Base-by-base conservation (phyloP, 1,140 invertebrate species). In the Charaxes varanes region DNA sequence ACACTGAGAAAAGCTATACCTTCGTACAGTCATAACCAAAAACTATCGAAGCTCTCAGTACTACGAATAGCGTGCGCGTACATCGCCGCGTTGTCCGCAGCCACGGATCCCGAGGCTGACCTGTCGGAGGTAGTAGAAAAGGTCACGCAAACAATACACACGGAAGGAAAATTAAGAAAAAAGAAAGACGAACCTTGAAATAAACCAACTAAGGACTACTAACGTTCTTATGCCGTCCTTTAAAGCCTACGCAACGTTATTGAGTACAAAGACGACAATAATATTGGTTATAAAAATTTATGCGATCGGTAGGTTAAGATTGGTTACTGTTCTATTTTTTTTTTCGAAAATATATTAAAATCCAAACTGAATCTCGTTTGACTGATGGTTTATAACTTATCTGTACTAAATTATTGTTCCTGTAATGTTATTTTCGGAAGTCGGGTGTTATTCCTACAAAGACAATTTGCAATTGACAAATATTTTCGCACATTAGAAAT, bases 21-120 rank as follows among this genome's bases (percentile, higher is more conserved):
- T 0, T 90, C 95, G 0, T 97, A 97, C 64, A 95, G 94, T 3
- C 93, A 95, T 72, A 94, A 94, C 65, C 95, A 97, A 68, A 97
- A 97, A 79, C 86, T 97, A 4, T 96, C 94, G 0, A 97, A 97
- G 68, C 73, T 98, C 13, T 96, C 95, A 0, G 95, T 97, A 1
- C 76, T 98, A 16, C 88, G 94, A 66, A 96, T 97, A 58, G 95
- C 96, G 1, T 95, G 94, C 60, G 92, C 92, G 22, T 96, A 96
- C 74, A 97, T 97, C 42, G 87, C 95, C 62, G 94, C 94, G 0
- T 79, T 98, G 28, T 91, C 91, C 22, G 85, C 94, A 28, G 87
- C 88, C 2, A 89, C 89, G 21, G 71, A 88, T 30, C 89, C 92
- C 18, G 90, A 90, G 46, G 70, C 71, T 1, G 86, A 87, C 48